A percentile compares a stretch with the other conserved stretches of the same genome.
phyloP scores from a whole-genome alignment of 2,888 invertebrate genomes.

The Laothoe populi region DNA sequence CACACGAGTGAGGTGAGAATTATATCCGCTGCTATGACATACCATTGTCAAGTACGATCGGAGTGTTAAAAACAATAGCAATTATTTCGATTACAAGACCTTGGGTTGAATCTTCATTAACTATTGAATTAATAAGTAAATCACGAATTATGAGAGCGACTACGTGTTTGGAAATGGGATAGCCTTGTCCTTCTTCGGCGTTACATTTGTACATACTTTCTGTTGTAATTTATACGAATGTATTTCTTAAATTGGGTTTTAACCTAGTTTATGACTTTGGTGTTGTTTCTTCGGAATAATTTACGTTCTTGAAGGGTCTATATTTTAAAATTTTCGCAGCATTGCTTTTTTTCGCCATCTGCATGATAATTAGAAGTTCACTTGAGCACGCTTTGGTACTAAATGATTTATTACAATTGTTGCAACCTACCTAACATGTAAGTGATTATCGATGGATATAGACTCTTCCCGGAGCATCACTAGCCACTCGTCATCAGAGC shows the following conservation, averaged over 20 bases:
- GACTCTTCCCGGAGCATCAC: conserved; percentile 49
- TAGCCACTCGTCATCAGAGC: conserved; percentile 80
- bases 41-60: conserved; percentile 52
- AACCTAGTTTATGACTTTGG: no score
- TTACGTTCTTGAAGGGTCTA: no score
- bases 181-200: background rate
- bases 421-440: background rate
- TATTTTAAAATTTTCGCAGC: no score
- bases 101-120: conserved; percentile 9
- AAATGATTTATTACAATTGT: background rate
- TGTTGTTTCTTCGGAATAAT: no score
- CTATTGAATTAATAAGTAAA: conserved; percentile 20
- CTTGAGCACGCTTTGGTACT: no score
- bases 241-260: background rate
- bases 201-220: background rate
- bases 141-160: background rate
- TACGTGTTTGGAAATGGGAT: conserved; percentile 6
- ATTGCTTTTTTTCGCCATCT: no score
- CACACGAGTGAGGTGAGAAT: conserved; percentile 69
- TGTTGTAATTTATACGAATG: background rate
- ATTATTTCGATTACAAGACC: conserved; percentile 40
- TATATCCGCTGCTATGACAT: conserved; percentile 66
- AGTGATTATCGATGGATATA: conserved; percentile 46
- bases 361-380: no score
- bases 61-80: conserved; percentile 45